phyloP scores from a whole-genome alignment of 2,113 vertebrate genomes.

The Bujurquina vittata region DNA sequence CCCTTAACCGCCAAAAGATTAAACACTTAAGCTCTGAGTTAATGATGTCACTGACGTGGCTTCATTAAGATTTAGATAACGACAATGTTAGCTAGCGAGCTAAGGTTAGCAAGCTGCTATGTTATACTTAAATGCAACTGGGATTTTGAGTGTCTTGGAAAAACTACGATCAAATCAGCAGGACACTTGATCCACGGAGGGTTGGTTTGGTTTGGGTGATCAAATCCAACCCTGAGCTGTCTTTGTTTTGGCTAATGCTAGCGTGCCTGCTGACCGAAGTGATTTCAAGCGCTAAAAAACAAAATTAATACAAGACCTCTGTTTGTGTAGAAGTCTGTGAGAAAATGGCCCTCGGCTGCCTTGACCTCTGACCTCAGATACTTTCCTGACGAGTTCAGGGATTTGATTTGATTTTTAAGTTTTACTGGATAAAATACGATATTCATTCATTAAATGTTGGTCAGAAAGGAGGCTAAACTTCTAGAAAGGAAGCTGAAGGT shows the following conservation, averaged over 20 bases:
- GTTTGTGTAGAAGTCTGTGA: neutral
- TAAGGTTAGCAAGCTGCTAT: neutral
- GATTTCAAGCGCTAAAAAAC: neutral
- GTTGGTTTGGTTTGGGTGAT: neutral
- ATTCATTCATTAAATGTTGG: neutral
- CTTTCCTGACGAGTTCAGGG: neutral
- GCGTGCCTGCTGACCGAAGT: neutral
- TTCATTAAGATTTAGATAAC: neutral
- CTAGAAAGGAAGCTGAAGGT: neutral
- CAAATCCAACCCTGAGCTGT: neutral
- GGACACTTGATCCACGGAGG: neutral
- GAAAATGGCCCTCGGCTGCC: neutral
- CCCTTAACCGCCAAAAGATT: too few species aligned
- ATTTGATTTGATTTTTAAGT: neutral
- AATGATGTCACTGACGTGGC: neutral
- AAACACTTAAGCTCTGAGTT: too few species aligned
- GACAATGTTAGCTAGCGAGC: neutral
- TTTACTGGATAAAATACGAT: neutral
- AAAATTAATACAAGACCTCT: neutral
- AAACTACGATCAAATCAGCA: neutral
- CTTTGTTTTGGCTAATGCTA: neutral
- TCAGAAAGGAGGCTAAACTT: neutral
- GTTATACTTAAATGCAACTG: neutral
- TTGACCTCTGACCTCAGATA: neutral
- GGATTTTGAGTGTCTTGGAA: neutral